phyloP scores from a whole-genome alignment of 2,888 invertebrate species.

The Tiphia femorata region DNA sequence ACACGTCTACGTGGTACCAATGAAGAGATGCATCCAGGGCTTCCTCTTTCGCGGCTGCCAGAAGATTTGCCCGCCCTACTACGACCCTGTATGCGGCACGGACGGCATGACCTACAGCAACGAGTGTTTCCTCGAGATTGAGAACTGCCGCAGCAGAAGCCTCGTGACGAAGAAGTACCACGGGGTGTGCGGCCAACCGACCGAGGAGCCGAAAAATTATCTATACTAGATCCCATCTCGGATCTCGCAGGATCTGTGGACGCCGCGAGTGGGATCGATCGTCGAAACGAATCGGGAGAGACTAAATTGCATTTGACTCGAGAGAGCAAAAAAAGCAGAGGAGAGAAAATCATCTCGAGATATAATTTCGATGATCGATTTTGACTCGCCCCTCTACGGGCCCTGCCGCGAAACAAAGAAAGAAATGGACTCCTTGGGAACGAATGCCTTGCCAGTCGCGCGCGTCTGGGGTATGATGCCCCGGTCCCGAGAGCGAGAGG shows the following conservation, averaged over 20 bases:
- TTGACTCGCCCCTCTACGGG: no score
- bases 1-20: constrained; percentile 91
- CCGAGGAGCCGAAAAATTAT: constrained; percentile 89
- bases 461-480: no score
- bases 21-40: constrained; percentile 86
- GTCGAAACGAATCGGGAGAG: constrained; percentile 4
- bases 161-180: constrained; percentile 83
- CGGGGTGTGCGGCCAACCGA: constrained; percentile 88
- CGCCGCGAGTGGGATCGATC: constrained; percentile 24
- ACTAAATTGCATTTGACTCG: no score
- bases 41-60: constrained; percentile 91
- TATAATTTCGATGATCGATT: no score
- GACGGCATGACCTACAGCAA: constrained; percentile 94
- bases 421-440: no score
- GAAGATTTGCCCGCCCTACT: constrained; percentile 87
- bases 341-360: no score
- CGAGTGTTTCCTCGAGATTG: constrained; percentile 91
- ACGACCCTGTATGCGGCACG: constrained; percentile 93
- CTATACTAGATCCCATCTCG: constrained; percentile 75
- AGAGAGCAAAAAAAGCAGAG: no score
- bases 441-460: no score
- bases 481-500: no score
- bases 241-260: not conserved
- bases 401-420: no score
- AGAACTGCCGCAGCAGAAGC: constrained; percentile 88